Conservation (phyloP, 2,113 vertebrate genomes). For the Myiozetetes cayanensis region DNA sequence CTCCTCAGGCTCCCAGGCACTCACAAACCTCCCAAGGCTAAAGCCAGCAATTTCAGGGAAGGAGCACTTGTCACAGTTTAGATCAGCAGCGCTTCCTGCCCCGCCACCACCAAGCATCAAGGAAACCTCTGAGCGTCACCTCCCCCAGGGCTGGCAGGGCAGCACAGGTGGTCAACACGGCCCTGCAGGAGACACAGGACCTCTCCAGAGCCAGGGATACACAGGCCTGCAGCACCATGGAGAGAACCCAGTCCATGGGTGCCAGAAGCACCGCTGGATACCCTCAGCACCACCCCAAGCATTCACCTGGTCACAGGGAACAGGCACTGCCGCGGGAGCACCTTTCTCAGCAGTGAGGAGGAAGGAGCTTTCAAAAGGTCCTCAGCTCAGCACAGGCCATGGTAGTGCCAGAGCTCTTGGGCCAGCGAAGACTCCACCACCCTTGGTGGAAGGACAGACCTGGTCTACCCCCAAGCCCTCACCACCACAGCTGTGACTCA, state of each 20-base stretch:
- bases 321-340: not conserved
- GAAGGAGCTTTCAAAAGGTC: not conserved
- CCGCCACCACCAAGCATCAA: not conserved
- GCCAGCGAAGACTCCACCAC: not conserved
- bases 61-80: not conserved
- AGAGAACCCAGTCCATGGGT: accelerated
- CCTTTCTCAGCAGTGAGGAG: not conserved
- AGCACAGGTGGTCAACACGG: accelerated
- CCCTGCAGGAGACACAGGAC: accelerated
- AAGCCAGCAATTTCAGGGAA: not conserved
- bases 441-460: not conserved
- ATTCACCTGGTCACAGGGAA: not conserved
- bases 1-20: not conserved
- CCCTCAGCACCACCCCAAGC: not conserved
- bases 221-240: not conserved
- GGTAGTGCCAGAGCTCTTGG: not conserved
- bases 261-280: not conserved
- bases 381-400: not conserved
- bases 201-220: not conserved
- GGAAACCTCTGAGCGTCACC: not conserved
- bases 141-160: not conserved
- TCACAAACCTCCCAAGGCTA: not conserved
- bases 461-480: not conserved
- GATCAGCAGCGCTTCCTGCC: not conserved
- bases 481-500: slow-evolving; percentile 13